phyloP scores from a whole-genome alignment of 2,113 vertebrate species.

The Sminthopsis crassicaudata region DNA sequence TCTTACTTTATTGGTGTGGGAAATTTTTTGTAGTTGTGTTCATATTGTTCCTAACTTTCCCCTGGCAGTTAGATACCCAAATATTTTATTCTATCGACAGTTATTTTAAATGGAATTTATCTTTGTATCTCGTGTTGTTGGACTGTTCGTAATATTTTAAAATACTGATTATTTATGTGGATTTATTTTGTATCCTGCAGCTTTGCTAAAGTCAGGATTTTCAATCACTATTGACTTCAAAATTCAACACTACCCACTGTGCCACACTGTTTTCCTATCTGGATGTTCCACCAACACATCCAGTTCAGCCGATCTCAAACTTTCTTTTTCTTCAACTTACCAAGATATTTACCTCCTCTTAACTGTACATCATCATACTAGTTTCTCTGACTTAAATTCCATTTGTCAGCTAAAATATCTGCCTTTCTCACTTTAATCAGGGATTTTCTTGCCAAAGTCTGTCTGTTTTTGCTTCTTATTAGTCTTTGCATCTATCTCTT shows the following conservation, averaged over 20 bases:
- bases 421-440: neutral
- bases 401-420: neutral
- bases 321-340: neutral
- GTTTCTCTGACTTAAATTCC: neutral
- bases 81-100: too few species aligned
- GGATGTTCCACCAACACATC: neutral
- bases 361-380: neutral
- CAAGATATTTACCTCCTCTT: neutral
- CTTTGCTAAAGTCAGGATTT: too few species aligned
- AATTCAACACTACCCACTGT: neutral
- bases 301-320: neutral
- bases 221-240: neutral
- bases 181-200: too few species aligned
- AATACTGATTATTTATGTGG: too few species aligned
- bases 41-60: too few species aligned
- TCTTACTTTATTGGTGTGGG: too few species aligned
- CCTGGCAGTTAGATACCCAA: too few species aligned
- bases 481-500: neutral
- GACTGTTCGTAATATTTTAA: too few species aligned
- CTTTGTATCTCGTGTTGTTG: too few species aligned
- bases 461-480: neutral
- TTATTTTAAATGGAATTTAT: too few species aligned
- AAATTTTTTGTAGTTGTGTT: too few species aligned
- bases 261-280: neutral
- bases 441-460: neutral